Conservation (phyloP, 2,888 invertebrate species). For the Dicranocentrus wangi region DNA sequence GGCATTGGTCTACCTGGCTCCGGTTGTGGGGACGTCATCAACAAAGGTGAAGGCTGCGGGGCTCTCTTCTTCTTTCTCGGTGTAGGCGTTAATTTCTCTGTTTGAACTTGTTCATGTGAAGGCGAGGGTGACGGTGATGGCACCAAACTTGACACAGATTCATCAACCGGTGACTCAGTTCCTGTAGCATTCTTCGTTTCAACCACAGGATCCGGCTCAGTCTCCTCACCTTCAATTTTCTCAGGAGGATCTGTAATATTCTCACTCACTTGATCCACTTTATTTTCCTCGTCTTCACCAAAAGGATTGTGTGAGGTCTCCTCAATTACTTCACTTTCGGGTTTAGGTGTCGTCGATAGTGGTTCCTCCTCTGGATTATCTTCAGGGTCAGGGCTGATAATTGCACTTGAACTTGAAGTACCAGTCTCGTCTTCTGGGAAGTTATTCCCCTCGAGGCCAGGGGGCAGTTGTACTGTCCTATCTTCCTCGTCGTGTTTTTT, state of each 20-base stretch:
- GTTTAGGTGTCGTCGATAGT: conserved; percentile 6
- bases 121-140: not conserved
- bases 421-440: conserved; percentile 5
- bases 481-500: conserved; percentile 20
- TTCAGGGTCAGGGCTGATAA: conserved; percentile 14
- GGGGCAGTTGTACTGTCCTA: not conserved
- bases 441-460: conserved; percentile 8
- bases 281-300: conserved; percentile 11
- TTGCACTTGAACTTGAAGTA: conserved; percentile 44
- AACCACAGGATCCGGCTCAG: conserved; percentile 38
- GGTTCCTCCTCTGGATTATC: conserved; percentile 24
- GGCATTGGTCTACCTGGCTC: conserved; percentile 52
- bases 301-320: conserved; percentile 37
- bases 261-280: conserved; percentile 31
- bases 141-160: conserved; percentile 1
- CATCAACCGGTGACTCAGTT: conserved; percentile 26
- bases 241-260: too few species aligned
- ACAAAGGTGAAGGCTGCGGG: conserved; percentile 51
- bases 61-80: conserved; percentile 60
- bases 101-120: conserved; percentile 2
- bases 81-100: conserved; percentile 43
- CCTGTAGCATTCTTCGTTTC: conserved; percentile 42
- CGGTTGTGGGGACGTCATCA: conserved; percentile 14
- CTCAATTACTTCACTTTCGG: not conserved
- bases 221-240: conserved; percentile 16